These are phyloP conservation scores for Melanotaenia duboulayi DNA, from an alignment of 2,113 vertebrate species.

Conservation along the genomic window DNA sequence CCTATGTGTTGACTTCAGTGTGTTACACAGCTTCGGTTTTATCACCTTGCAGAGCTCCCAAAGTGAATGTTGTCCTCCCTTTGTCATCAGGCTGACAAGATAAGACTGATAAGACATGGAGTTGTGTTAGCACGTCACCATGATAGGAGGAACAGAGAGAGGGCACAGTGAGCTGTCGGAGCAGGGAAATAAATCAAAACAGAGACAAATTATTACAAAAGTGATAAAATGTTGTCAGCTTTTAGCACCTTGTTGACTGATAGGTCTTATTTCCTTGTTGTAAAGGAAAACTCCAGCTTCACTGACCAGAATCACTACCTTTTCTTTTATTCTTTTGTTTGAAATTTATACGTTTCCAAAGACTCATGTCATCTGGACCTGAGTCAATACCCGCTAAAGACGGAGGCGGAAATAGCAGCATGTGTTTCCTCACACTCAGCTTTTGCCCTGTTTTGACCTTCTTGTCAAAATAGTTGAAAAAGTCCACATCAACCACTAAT, in stretches of 20 bases:
- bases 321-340: too few species aligned
- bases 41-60: slow-evolving; percentile 60
- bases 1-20: slow-evolving; percentile 14
- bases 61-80: slow-evolving; percentile 68
- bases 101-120: slow-evolving; percentile 66
- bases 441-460: slow-evolving; percentile 6
- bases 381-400: slow-evolving; percentile 24
- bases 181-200: slow-evolving; percentile 6
- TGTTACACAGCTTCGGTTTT: slow-evolving; percentile 48
- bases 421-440: neutral
- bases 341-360: neutral
- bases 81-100: slow-evolving; percentile 66
- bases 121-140: slow-evolving; percentile 59
- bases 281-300: neutral
- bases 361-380: slow-evolving; percentile 40
- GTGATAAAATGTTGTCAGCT: slow-evolving; percentile 4
- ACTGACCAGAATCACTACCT: neutral
- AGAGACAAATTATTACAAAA: slow-evolving; percentile 1
- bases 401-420: slow-evolving; percentile 22
- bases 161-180: neutral
- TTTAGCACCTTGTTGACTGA: neutral
- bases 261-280: neutral
- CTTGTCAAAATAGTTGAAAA: slow-evolving; percentile 3
- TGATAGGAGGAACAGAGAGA: slow-evolving; percentile 38
- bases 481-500: neutral